phyloP scores from a whole-genome alignment of 2,797 vertebrate genomes.

The Periparus ater region DNA sequence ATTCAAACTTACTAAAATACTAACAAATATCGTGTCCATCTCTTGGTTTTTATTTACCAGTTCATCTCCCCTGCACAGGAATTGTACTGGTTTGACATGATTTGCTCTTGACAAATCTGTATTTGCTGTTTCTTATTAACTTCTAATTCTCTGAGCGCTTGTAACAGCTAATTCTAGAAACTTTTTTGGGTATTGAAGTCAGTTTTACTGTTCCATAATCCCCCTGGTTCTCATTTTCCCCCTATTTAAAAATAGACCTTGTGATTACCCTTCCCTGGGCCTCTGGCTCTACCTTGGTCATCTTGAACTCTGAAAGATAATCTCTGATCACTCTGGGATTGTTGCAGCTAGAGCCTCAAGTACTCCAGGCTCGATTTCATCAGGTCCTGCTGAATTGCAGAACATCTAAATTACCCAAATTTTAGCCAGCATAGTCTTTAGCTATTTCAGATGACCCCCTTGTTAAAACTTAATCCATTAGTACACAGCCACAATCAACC shows the following conservation, averaged over 20 bases:
- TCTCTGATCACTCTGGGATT: slow-evolving; percentile 42
- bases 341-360: slow-evolving; percentile 23
- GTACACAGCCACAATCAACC: not conserved
- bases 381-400: slow-evolving; percentile 48
- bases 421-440: slow-evolving; percentile 27
- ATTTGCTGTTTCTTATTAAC: slow-evolving; percentile 73
- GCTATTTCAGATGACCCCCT: slow-evolving; percentile 43
- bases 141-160: slow-evolving; percentile 64
- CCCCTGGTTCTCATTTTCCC: slow-evolving; percentile 53
- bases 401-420: slow-evolving; percentile 42
- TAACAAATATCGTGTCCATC: not conserved
- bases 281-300: slow-evolving; percentile 60
- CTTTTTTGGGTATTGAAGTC: slow-evolving; percentile 47
- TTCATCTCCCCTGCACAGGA: not conserved
- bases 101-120: slow-evolving; percentile 68
- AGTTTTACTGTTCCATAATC: slow-evolving; percentile 62
- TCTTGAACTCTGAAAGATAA: slow-evolving; percentile 57
- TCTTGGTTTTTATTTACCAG: not conserved
- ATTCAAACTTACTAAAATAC: not conserved
- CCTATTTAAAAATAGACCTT: slow-evolving; percentile 51
- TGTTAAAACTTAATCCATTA: slow-evolving; percentile 40
- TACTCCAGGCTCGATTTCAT: slow-evolving; percentile 51
- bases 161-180: slow-evolving; percentile 73
- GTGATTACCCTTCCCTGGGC: slow-evolving; percentile 51
- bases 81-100: not conserved